Percentiles rank a stretch among this genome's conserved stretches.
These are phyloP conservation scores for Theodoxus fluviatilis DNA, from an alignment of 2,888 invertebrate genomes.

Conservation along the genomic window DNA sequence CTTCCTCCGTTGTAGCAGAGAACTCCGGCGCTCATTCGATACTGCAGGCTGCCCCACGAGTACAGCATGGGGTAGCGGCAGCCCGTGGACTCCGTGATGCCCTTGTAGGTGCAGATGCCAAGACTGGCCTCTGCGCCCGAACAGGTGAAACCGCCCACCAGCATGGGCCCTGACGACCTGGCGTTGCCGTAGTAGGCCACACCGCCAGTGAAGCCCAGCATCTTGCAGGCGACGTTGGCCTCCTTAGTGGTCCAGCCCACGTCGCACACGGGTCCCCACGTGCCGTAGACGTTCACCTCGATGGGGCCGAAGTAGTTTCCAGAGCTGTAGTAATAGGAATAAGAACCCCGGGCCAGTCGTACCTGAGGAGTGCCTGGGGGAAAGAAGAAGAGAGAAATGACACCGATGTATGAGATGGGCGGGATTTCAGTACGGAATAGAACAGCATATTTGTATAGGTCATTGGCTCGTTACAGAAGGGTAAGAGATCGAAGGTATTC, in stretches of 20 bases:
- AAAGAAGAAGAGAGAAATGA: no score
- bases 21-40: constrained; percentile 45
- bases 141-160: constrained; percentile 46
- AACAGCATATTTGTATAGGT: no score
- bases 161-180: constrained; percentile 37
- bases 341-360: no score
- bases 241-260: constrained; percentile 47
- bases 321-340: not conserved
- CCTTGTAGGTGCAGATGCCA: constrained; percentile 40
- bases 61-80: constrained; percentile 28
- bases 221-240: constrained; percentile 39
- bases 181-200: constrained; percentile 24
- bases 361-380: no score
- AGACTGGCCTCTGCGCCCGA: constrained; percentile 34
- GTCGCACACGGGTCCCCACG: constrained; percentile 73
- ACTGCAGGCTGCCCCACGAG: no score
- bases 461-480: no score
- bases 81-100: constrained; percentile 40
- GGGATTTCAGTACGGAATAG: no score
- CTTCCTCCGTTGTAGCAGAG: constrained; percentile 44
- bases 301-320: constrained; percentile 70
- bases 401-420: no score
- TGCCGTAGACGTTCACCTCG: constrained; percentile 75
- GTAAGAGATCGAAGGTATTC: no score
- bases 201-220: constrained; percentile 22